A percentile compares a stretch with the other conserved stretches of the same genome.
These are phyloP conservation scores for Amphiprion percula DNA, from an alignment of 2,113 vertebrate genomes.

Conservation along the genomic window DNA sequence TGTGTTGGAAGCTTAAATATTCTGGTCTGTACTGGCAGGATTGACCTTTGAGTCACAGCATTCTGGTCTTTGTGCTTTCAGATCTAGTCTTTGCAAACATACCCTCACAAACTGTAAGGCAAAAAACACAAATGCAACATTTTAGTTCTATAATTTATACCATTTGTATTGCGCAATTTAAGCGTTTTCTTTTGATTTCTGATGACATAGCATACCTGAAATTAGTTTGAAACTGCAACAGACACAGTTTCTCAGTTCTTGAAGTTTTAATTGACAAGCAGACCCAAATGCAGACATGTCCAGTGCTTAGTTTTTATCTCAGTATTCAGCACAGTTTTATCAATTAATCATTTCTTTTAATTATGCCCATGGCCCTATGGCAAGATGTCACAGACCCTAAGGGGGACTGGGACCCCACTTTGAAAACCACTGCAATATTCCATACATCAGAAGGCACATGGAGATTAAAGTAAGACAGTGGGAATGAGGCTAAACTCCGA, in stretches of 20 bases:
- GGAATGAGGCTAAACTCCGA: constrained; percentile 38
- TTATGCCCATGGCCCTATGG: no score
- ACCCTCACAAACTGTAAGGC: constrained; percentile 9
- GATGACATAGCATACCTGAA: background rate
- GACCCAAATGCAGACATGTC: background rate
- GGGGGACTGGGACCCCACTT: no score
- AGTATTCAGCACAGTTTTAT: background rate
- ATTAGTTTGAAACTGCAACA: background rate
- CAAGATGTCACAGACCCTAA: no score
- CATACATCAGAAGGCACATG: background rate
- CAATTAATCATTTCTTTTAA: no score
- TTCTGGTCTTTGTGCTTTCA: background rate
- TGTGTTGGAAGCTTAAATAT: background rate
- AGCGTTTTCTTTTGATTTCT: background rate
- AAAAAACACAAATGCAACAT: background rate
- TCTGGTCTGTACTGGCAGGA: background rate
- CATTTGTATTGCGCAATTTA: background rate
- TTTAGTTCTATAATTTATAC: background rate
- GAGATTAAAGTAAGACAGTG: constrained; percentile 31
- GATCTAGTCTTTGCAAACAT: background rate
- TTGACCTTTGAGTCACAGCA: background rate
- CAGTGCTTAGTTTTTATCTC: background rate
- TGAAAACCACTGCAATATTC: no score
- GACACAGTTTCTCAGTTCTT: no score
- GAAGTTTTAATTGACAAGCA: background rate